Conservation (phyloP, 2,797 vertebrate species). For the Enteromius treurensis region DNA sequence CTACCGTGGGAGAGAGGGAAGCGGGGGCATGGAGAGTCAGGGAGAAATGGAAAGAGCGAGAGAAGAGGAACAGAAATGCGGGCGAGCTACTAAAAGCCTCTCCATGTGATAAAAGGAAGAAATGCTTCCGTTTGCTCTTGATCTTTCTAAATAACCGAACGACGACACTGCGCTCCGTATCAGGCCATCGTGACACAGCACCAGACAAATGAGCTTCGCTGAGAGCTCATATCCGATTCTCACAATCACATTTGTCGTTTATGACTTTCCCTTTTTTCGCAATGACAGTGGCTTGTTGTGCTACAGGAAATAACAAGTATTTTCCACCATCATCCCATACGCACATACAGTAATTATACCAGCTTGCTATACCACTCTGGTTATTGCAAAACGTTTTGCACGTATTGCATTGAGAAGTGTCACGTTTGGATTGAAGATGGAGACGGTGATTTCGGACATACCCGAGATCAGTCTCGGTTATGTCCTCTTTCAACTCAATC, state of each 20-base stretch:
- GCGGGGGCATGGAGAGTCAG: slow-evolving; percentile 33
- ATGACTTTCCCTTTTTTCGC: slow-evolving; percentile 1
- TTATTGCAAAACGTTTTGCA: not conserved
- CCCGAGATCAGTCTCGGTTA: slow-evolving; percentile 20
- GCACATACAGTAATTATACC: not conserved
- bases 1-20: slow-evolving; percentile 64
- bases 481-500: slow-evolving; percentile 11
- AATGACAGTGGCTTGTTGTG: slow-evolving; percentile 36
- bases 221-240: slow-evolving; percentile 26
- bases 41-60: slow-evolving; percentile 51
- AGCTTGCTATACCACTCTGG: not conserved
- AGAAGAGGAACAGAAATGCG: slow-evolving; percentile 20
- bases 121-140: slow-evolving; percentile 43
- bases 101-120: slow-evolving; percentile 46
- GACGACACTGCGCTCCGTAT: not conserved
- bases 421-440: not conserved
- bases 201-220: slow-evolving; percentile 37
- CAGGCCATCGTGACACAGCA: slow-evolving; percentile 5
- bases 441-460: not conserved
- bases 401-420: not conserved
- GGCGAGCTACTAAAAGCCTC: slow-evolving; percentile 50
- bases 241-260: slow-evolving; percentile 38
- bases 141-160: slow-evolving; percentile 38
- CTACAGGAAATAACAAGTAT: slow-evolving; percentile 49
- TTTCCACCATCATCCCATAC: slow-evolving; percentile 9